Evolutionary conservation across 2,797 vertebrate species (phyloP).

Genomic region (Rhinatrema bivittatum): DNA sequence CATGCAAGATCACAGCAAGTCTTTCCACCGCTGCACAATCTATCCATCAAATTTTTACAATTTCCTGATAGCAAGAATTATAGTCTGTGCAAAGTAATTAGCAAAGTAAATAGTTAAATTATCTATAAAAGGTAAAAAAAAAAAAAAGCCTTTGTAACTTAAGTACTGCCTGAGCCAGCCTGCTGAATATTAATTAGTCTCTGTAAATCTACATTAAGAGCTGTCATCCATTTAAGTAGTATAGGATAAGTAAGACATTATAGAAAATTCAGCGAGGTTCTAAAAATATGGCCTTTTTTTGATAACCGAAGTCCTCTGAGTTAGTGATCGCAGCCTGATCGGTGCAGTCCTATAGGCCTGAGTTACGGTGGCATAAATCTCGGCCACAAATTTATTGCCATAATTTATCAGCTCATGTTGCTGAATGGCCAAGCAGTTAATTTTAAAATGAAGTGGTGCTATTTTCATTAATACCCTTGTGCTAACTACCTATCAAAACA

Average conservation of each 20-base stretch:
- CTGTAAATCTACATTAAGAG: not conserved
- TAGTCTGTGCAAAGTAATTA: too few relatives aligned
- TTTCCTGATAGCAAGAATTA: too few relatives aligned
- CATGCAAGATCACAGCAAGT: too few relatives aligned
- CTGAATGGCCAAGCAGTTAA: conserved; percentile 58
- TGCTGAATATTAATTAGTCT: too few relatives aligned
- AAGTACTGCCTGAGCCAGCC: too few relatives aligned
- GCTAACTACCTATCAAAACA: conserved; percentile 59
- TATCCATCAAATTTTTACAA: too few relatives aligned
- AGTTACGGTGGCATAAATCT: conserved; percentile 47
- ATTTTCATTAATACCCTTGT: conserved; percentile 60
- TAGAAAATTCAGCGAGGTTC: not conserved
- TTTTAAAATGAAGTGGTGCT: conserved; percentile 60
- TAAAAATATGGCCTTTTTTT: conserved; percentile 12
- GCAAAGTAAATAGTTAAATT: too few relatives aligned
- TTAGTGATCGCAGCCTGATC: conserved; percentile 18
- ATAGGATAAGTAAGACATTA: not conserved
- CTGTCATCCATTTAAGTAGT: not conserved
- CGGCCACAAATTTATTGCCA: conserved; percentile 51
- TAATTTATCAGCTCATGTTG: conserved; percentile 54
- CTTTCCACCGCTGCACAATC: too few relatives aligned
- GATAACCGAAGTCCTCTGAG: not conserved
- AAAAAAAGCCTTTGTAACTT: too few relatives aligned
- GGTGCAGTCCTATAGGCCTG: conserved; percentile 2
- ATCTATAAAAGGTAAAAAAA: too few relatives aligned